Evolutionary conservation across 2,888 invertebrate genomes (phyloP).

Genomic region (Ditula angustiorana): DNA sequence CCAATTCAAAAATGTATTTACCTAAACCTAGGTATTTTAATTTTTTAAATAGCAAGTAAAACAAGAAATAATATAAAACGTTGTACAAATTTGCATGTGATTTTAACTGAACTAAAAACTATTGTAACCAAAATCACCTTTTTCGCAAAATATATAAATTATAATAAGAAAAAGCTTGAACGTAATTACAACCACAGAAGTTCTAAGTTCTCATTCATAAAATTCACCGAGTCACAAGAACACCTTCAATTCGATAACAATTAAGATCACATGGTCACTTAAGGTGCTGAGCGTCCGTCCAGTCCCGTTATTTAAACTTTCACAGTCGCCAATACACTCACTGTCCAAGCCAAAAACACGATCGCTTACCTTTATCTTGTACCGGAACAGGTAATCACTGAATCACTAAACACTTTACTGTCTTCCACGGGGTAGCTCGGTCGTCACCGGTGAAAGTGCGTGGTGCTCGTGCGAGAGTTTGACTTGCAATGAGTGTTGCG

Average conservation of each 20-base stretch:
- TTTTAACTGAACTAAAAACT: neutral
- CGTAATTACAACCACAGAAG: neutral
- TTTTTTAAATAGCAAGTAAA: too few species aligned
- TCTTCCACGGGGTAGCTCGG: constrained; percentile 68
- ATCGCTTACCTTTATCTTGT: constrained; percentile 73
- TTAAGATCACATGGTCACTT: constrained; percentile 47
- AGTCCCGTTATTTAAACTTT: constrained; percentile 50
- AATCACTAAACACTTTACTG: constrained; percentile 70
- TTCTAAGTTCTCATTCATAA: neutral
- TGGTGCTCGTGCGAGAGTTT: constrained; percentile 76
- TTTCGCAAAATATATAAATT: neutral
- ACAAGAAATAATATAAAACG: too few species aligned
- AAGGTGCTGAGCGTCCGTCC: constrained; percentile 30
- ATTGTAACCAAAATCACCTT: neutral
- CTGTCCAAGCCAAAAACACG: constrained; percentile 45
- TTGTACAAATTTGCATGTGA: too few species aligned
- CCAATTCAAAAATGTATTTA: too few species aligned
- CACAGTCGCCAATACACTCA: constrained; percentile 49
- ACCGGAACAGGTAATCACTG: constrained; percentile 67
- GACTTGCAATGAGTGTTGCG: constrained; percentile 87
- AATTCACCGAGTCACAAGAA: constrained; percentile 43
- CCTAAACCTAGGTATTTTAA: too few species aligned
- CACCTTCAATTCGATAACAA: constrained; percentile 45
- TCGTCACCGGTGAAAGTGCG: constrained; percentile 81
- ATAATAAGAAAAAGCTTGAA: neutral